Percentiles rank a stretch among this genome's conserved stretches.
These are phyloP conservation scores for Neostethus bicornis DNA, from an alignment of 2,797 vertebrate species.

Conservation along the genomic window DNA sequence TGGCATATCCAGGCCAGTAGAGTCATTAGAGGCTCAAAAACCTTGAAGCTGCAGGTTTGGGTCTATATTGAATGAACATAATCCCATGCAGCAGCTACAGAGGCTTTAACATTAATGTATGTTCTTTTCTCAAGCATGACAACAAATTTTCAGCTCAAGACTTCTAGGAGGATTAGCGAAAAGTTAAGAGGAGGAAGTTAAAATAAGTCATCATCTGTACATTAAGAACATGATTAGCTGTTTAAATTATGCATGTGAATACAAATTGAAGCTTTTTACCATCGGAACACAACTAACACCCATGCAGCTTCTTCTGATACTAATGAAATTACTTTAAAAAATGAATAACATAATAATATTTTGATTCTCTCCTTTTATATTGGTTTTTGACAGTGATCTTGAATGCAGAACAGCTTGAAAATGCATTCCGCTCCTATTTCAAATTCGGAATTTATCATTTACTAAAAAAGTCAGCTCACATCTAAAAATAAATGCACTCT, in stretches of 20 bases:
- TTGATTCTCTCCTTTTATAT: conserved; percentile 12
- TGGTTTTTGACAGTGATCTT: conserved; percentile 10
- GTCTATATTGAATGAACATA: conserved; percentile 32
- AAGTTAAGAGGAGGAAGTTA: conserved; percentile 35
- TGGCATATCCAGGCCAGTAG: conserved; percentile 20
- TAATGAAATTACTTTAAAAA: conserved; percentile 3
- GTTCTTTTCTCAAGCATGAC: conserved; percentile 36
- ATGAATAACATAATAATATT: conserved; percentile 1
- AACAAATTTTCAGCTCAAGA: conserved; percentile 30
- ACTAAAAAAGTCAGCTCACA: conserved; percentile 22
- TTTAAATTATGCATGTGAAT: conserved; percentile 11
- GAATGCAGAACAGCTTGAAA: conserved; percentile 3
- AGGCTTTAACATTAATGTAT: conserved; percentile 40
- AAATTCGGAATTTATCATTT: conserved; percentile 33
- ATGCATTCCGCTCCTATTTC: conserved; percentile 18
- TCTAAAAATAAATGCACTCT: conserved; percentile 46
- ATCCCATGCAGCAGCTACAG: conserved; percentile 51
- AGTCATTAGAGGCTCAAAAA: conserved; percentile 41
- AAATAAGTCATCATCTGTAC: conserved; percentile 8
- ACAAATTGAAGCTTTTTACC: conserved; percentile 9
- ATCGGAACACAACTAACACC: neutral
- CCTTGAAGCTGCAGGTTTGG: conserved; percentile 41
- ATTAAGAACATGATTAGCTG: conserved; percentile 11
- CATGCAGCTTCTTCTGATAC: conserved; percentile 3
- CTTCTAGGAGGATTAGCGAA: conserved; percentile 40